These are phyloP conservation scores for Phoronis australis DNA, from an alignment of 2,888 invertebrate genomes.

Conservation along the genomic window DNA sequence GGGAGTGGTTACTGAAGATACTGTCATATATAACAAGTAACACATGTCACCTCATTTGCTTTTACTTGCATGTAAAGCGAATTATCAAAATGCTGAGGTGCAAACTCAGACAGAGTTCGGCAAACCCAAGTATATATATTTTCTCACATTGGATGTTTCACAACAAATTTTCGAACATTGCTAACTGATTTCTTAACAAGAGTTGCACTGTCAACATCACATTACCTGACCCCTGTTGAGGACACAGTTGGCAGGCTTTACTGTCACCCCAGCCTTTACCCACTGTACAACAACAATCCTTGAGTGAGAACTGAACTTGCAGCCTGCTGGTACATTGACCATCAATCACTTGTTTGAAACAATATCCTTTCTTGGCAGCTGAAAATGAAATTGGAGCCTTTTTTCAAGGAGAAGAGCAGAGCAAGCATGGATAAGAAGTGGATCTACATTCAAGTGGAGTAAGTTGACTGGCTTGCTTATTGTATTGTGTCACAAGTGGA, in stretches of 20 bases:
- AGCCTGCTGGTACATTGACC: conserved; percentile 66
- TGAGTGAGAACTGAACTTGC: conserved; percentile 67
- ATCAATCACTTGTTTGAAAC: conserved; percentile 25
- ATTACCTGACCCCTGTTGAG: conserved; percentile 29
- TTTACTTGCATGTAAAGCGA: too few relatives aligned
- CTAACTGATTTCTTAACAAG: conserved; percentile 22
- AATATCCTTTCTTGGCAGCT: conserved; percentile 29
- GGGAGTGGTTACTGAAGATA: too few relatives aligned
- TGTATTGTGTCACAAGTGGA: too few relatives aligned
- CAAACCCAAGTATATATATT: too few relatives aligned
- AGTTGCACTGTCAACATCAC: not conserved
- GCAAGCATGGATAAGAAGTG: not conserved
- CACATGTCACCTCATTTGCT: too few relatives aligned
- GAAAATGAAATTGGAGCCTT: conserved; percentile 6
- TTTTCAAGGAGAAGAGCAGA: not conserved
- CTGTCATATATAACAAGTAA: too few relatives aligned
- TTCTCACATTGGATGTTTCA: too few relatives aligned
- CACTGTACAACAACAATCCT: conserved; percentile 83
- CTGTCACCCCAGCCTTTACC: conserved; percentile 73
- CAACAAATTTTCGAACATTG: conserved; percentile 23
- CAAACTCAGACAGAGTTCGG: too few relatives aligned
- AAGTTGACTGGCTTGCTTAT: too few relatives aligned
- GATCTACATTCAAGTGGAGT: not conserved
- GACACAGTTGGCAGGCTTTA: conserved; percentile 39
- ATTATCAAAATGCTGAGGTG: too few relatives aligned